Conservation (phyloP, 2,888 invertebrate species). For the Magallana nippona region DNA sequence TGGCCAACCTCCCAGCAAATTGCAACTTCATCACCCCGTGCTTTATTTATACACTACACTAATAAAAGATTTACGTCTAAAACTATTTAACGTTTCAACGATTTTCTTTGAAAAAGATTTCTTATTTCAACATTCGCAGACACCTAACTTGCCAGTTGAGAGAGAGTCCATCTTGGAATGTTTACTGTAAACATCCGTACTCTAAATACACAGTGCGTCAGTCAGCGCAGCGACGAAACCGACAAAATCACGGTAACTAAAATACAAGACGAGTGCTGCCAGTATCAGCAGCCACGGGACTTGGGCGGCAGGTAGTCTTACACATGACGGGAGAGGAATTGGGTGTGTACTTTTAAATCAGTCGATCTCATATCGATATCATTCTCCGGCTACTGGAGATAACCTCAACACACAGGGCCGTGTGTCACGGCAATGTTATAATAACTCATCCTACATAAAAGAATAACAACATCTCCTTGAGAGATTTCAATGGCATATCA, state of each 20-base stretch:
- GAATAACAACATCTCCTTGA: not conserved
- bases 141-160: not conserved
- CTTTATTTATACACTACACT: not conserved
- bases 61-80: not conserved
- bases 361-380: too few relatives aligned
- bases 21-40: not conserved
- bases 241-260: not conserved
- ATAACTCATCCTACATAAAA: not conserved
- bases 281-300: not conserved
- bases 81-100: not conserved
- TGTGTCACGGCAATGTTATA: not conserved
- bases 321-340: too few relatives aligned
- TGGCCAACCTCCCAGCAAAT: not conserved
- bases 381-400: too few relatives aligned
- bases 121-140: not conserved
- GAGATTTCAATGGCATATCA: not conserved
- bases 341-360: too few relatives aligned
- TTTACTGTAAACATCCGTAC: conserved; percentile 19
- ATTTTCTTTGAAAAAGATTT: not conserved
- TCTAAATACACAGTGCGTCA: not conserved
- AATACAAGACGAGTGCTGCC: not conserved
- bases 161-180: not conserved
- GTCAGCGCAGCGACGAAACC: not conserved
- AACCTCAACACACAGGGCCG: too few relatives aligned
- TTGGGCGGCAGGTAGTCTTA: not conserved